phyloP scores from a whole-genome alignment of 2,797 vertebrate genomes.

The Hydrolagus colliei region DNA sequence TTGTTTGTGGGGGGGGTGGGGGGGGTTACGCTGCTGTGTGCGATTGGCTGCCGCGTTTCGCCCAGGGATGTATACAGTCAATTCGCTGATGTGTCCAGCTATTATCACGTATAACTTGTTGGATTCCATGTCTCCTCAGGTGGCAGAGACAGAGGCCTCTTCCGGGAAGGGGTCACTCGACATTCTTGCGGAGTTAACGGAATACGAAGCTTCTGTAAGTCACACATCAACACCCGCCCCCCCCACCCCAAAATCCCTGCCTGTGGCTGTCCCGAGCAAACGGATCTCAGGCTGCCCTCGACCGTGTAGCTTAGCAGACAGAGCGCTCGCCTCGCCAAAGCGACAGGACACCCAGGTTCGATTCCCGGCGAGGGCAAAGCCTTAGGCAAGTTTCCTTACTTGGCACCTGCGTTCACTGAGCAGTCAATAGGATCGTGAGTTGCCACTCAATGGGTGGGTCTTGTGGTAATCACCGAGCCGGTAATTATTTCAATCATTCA shows the following conservation, averaged over 20 bases:
- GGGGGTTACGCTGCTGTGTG: too few relatives aligned
- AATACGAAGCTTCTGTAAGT: conserved; percentile 2
- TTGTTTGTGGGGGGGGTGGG: too few relatives aligned
- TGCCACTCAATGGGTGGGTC: too few relatives aligned
- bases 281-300: not conserved
- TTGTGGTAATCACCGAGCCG: too few relatives aligned
- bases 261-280: not conserved
- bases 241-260: too few relatives aligned
- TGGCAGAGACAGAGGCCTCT: not conserved
- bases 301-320: not conserved
- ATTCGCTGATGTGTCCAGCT: too few relatives aligned
- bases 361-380: not conserved
- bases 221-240: not conserved
- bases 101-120: not conserved
- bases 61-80: too few relatives aligned
- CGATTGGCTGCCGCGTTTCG: too few relatives aligned
- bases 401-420: too few relatives aligned
- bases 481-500: too few relatives aligned
- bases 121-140: not conserved
- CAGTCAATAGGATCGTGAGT: too few relatives aligned
- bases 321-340: not conserved
- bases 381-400: not conserved
- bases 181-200: not conserved
- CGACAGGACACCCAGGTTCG: not conserved
- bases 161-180: not conserved